Base-by-base conservation (phyloP, 2,113 vertebrate genomes). In the Cebus imitator region DNA sequence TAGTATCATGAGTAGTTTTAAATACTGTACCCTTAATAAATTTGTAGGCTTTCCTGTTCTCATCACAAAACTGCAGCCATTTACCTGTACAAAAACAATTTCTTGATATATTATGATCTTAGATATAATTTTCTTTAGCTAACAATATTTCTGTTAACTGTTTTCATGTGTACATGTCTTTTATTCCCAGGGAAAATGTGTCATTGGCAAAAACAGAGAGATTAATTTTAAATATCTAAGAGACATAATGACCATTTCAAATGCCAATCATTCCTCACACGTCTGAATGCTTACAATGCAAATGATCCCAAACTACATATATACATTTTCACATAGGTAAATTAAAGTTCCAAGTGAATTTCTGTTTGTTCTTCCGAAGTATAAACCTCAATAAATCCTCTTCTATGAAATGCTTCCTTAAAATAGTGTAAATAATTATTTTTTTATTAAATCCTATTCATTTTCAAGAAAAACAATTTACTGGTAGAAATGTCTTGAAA, bases 21-120 rank as follows among this genome's bases (percentile, higher is more conserved):
- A 98, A 98, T 99, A 99, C 99, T 98, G 98, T 99, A 99, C 99
- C 99, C 99, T 98, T 98, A 99, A 98, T 97, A 99, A 98, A 91
- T 98, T 98, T 97, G 98, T 95, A 95, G 99, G 93, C 95, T 98
- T 98, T 98, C 97, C 96, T 98, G 99, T 97, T 98, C 94, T 98
- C 98, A 98, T 97, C 99, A 96, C 80, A 97, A 98, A 98, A 98
- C 98, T 98, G 99, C 99, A 99, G 98, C 99, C 99, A 98, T 99
- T 99, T 97, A 99, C 99, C 99, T 99, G 99, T 99, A 98, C 93
- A 98, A 98, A 98, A 97, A 99, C 93, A 99, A 98, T 98, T 98
- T 96, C 98, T 98, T 98, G 96, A 96, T 97, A 91, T 45, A 95
- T 98, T 98, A 98, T 93, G 81, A 97, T 89, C 95, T 98, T 94